Conservation (phyloP, 1,140 invertebrate species). For the Saxidomus purpurata region DNA sequence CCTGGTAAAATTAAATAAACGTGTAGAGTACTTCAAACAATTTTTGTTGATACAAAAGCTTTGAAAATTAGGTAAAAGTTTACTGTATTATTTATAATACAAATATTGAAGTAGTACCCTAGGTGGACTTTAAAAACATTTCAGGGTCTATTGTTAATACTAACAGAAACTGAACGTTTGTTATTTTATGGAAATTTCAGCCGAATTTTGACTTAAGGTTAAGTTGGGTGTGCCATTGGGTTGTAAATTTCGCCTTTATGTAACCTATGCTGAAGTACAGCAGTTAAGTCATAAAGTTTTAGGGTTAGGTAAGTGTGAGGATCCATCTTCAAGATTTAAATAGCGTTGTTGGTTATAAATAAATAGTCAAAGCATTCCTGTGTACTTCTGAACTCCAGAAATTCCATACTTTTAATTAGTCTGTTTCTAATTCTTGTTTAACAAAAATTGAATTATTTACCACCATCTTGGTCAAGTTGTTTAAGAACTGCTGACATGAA, state of each 20-base stretch:
- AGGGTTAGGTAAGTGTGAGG: neutral
- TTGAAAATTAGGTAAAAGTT: neutral
- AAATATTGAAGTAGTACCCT: slow-evolving; percentile 12
- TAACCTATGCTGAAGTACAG: neutral
- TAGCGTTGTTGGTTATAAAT: neutral
- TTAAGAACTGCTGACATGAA: too few relatives aligned
- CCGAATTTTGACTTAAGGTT: neutral
- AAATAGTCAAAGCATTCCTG: too few relatives aligned
- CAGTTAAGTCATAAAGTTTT: neutral
- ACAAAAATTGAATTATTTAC: too few relatives aligned
- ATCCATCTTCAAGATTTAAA: too few relatives aligned
- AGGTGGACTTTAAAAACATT: neutral
- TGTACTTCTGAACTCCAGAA: too few relatives aligned
- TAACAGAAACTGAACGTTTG: neutral
- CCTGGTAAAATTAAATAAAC: slow-evolving; percentile 8
- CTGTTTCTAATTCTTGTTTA: too few relatives aligned
- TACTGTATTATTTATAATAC: neutral
- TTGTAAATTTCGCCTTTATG: too few relatives aligned
- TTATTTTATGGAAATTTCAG: slow-evolving; percentile 16
- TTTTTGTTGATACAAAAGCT: slow-evolving; percentile 3
- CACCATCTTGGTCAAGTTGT: too few relatives aligned
- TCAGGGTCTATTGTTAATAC: neutral
- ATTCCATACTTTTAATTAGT: too few relatives aligned
- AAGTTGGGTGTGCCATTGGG: neutral
- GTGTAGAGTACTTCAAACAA: neutral